Evolutionary conservation across 2,888 invertebrate genomes (phyloP).

Genomic region (Drosophila cognata): DNA sequence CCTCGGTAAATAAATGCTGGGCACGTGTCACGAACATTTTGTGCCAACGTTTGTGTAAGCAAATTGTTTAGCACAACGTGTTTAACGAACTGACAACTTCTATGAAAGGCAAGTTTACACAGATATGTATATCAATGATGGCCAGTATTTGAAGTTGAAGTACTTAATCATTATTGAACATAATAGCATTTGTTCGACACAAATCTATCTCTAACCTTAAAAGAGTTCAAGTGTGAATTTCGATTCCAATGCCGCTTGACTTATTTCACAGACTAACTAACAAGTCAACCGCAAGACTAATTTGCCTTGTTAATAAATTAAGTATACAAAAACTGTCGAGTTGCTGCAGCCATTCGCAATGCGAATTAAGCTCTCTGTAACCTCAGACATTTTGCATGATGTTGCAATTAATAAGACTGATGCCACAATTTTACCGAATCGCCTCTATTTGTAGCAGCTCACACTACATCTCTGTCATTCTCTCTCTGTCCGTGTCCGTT

Average conservation of each 20-base stretch:
- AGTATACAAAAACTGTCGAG: constrained; percentile 18
- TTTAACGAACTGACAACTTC: neutral
- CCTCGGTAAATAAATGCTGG: neutral
- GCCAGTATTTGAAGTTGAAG: neutral
- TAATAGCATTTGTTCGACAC: neutral
- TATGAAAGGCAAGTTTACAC: neutral
- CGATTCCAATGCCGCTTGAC: neutral
- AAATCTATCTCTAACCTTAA: neutral
- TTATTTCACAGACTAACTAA: neutral
- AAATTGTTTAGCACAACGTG: neutral
- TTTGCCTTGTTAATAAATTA: constrained; percentile 42
- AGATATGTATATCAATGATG: neutral
- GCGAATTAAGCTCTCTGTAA: neutral
- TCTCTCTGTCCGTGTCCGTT: neutral
- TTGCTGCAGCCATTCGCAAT: constrained; percentile 15
- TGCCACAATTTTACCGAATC: constrained; percentile 37
- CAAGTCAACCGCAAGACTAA: constrained; percentile 21
- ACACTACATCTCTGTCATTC: neutral
- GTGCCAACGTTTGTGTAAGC: neutral
- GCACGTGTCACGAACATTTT: neutral
- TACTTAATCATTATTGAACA: neutral
- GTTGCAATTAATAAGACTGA: constrained; percentile 42
- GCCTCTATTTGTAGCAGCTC: constrained; percentile 1
- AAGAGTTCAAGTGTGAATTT: neutral
- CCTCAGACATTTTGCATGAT: constrained; percentile 9